Base-by-base conservation (phyloP, 2,888 invertebrate genomes). In the Aspidiotus destructor region DNA sequence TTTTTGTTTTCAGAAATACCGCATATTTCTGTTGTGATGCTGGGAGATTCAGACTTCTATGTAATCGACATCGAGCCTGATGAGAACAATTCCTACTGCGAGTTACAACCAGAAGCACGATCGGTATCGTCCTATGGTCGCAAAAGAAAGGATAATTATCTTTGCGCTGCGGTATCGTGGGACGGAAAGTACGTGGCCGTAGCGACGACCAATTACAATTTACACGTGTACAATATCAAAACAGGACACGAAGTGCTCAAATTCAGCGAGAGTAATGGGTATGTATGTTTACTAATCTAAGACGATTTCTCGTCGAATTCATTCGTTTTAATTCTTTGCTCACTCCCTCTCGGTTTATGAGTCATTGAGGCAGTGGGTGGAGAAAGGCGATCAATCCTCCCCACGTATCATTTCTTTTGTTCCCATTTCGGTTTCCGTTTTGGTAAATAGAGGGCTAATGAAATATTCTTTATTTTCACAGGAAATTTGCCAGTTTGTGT, bases 221-320 rank as follows among this genome's bases (percentile, higher is more conserved):
- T 68, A 13, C 6, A 60, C 8, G 48, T 68, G 0, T 61, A 41
- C 60, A 62, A 68, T 13, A 41, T 68, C 10, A 41, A n/a, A 8
- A 61, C 55, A 8, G 41, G 17, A 6, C 16, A 40, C 0, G 41
- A 55, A 41, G 17, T 61, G 13, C 17, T 13, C 7, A 55, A 68
- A 55, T 68, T 68, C 28, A 17, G 40, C 54, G 68, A 68, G 54
- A 54, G 48, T 7, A 68, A 61, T 42, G 68, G 61, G 68, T 68
- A 68, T 13, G 48, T 60, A 41, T n/a, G 8, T 28, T 52, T 41
- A 10, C 11, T 2, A 2, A 16, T 60, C 8, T 60, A 11, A 8
- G 2, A 48, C n/a, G 41, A 41, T 41, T 28, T 41, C 41, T 17
- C 17, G 8, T 6, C 15, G 60, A 60, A 28, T 17, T 17, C 10